phyloP scores from a whole-genome alignment of 2,113 vertebrate species.

The Chrysochloris asiatica region DNA sequence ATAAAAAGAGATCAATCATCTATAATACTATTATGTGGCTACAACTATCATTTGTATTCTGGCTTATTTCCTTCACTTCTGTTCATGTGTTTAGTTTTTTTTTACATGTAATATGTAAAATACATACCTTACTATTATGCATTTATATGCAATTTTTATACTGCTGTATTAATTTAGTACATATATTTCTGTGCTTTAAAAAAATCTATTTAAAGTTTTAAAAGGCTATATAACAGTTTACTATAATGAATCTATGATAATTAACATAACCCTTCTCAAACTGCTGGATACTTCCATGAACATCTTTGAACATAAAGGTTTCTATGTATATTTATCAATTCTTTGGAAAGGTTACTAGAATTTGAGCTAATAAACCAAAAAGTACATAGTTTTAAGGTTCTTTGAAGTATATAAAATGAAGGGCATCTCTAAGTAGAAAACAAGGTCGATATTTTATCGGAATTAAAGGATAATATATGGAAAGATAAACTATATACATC shows the following conservation, averaged over 20 bases:
- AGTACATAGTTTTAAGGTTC: neutral
- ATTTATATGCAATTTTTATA: neutral
- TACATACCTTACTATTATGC: neutral
- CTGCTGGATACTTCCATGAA: neutral
- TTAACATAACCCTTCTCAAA: neutral
- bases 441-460: neutral
- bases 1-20: conserved; percentile 3
- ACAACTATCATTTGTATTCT: neutral
- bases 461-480: neutral
- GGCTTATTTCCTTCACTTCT: conserved; percentile 29
- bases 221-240: neutral
- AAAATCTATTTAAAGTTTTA: neutral
- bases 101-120: neutral
- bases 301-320: neutral
- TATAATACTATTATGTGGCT: neutral
- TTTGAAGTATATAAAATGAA: no score
- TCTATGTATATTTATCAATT: neutral
- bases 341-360: conserved; percentile 5
- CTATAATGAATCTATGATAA: neutral
- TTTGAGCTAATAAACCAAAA: neutral
- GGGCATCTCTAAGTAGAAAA: no score
- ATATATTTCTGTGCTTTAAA: conserved; percentile 7
- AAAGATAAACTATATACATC: neutral
- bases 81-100: neutral
- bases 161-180: neutral